Evolutionary conservation across 2,888 invertebrate genomes (phyloP).

Genomic region (Shargacucullia verbasci): DNA sequence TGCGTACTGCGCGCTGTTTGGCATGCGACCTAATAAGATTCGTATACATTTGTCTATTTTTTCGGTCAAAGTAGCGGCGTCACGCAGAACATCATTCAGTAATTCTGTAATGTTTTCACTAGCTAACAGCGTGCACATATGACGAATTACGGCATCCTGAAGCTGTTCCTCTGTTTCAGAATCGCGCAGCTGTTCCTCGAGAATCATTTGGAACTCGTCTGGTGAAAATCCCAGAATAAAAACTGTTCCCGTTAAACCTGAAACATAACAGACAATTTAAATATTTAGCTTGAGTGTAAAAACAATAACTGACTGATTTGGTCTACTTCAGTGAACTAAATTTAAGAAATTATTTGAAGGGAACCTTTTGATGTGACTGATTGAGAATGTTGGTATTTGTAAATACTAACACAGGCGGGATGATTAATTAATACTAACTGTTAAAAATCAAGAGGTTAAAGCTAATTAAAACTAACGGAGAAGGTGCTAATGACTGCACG

Average conservation of each 20-base stretch:
- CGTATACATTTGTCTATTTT: constrained; percentile 63
- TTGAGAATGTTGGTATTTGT: no score
- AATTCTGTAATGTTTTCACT: constrained; percentile 16
- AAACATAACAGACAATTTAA: no score
- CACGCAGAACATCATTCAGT: constrained; percentile 41
- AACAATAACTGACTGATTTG: no score
- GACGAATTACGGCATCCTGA: constrained; percentile 65
- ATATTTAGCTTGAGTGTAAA: no score
- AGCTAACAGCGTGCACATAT: constrained; percentile 69
- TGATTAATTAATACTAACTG: no score
- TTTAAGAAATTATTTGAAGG: no score
- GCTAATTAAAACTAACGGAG: no score
- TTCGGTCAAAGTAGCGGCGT: constrained; percentile 52
- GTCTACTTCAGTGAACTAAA: no score
- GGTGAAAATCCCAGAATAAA: constrained; percentile 72
- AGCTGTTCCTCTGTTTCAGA: constrained; percentile 61
- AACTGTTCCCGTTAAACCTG: constrained; percentile 70
- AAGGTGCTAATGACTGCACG: no score
- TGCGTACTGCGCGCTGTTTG: constrained; percentile 72
- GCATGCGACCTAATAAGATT: constrained; percentile 63
- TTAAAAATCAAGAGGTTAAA: no score
- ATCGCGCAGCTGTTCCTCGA: constrained; percentile 60
- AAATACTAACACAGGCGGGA: no score
- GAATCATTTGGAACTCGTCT: constrained; percentile 56
- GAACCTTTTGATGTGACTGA: no score